Evolutionary conservation across 2,113 vertebrate genomes (phyloP).

Genomic region (Eonycteris spelaea): DNA sequence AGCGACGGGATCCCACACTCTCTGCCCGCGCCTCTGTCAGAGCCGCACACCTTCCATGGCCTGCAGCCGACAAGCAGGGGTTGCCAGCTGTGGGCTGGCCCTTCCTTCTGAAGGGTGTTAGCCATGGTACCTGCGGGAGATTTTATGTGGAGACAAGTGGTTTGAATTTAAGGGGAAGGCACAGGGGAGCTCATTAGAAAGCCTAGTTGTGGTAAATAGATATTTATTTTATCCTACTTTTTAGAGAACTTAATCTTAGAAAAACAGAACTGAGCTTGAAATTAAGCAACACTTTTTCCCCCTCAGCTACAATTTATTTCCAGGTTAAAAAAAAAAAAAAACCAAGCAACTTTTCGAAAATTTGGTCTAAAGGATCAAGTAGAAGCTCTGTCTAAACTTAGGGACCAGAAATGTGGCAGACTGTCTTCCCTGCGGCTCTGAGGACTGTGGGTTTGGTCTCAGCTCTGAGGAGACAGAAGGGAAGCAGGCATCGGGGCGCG

Average conservation of each 20-base stretch:
- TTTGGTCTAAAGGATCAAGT: not conserved
- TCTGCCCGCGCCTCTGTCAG: not conserved
- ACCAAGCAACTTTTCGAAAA: not conserved
- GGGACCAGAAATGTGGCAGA: not conserved
- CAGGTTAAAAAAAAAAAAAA: not conserved
- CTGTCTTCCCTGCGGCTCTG: rapidly evolving
- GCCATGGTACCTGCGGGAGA: not conserved
- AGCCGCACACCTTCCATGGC: not conserved
- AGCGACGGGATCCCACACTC: not conserved
- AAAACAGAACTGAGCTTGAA: slow-evolving; percentile 41
- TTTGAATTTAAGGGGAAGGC: slow-evolving; percentile 55
- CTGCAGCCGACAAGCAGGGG: not conserved
- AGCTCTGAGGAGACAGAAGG: not conserved
- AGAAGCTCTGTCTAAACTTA: not conserved
- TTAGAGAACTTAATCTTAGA: slow-evolving; percentile 17
- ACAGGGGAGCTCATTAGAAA: slow-evolving; percentile 64
- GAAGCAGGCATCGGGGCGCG: no score
- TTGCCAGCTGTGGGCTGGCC: not conserved
- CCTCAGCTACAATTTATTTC: not conserved
- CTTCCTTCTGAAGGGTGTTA: not conserved
- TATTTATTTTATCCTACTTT: slow-evolving; percentile 51
- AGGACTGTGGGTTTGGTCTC: not conserved
- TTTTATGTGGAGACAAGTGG: slow-evolving; percentile 55
- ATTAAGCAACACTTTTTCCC: not conserved
- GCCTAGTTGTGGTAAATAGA: not conserved